Conservation (phyloP, 2,888 invertebrate species). For the Amblyteles armatorius region DNA sequence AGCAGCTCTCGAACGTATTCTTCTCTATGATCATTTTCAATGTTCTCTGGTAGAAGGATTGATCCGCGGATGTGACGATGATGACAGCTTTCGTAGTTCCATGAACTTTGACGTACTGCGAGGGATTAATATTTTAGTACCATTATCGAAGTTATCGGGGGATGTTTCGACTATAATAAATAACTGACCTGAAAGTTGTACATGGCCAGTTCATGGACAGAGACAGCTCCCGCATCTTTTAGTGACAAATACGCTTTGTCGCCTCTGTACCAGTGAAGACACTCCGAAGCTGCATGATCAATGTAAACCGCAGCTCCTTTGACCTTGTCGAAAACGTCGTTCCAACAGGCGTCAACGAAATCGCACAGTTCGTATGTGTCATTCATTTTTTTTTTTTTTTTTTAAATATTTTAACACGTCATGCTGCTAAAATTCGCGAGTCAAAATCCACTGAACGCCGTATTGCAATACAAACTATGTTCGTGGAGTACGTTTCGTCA, state of each 20-base stretch:
- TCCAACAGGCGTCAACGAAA: constrained; percentile 87
- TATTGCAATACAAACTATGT: neutral
- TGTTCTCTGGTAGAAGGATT: constrained; percentile 86
- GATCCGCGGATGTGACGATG: constrained; percentile 87
- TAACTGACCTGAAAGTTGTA: constrained; percentile 81
- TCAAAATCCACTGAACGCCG: neutral
- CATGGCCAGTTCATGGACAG: constrained; percentile 88
- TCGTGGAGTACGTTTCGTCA: neutral
- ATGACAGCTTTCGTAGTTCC: constrained; percentile 85
- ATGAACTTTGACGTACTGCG: constrained; percentile 82
- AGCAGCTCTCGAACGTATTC: constrained; percentile 88
- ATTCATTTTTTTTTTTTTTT: constrained; percentile 51
- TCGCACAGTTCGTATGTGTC: constrained; percentile 70
- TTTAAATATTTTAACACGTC: constrained; percentile 6
- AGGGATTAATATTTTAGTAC: constrained; percentile 49
- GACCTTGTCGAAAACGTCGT: constrained; percentile 87
- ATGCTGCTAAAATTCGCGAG: neutral
- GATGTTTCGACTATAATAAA: neutral
- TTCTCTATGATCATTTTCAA: constrained; percentile 87
- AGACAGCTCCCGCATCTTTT: constrained; percentile 87
- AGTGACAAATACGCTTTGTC: constrained; percentile 85
- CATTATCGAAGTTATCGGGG: neutral
- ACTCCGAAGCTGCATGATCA: constrained; percentile 88
- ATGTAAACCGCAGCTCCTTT: constrained; percentile 88
- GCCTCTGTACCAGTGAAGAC: constrained; percentile 90